phyloP scores from a whole-genome alignment of 2,888 invertebrate species.

The Drosophila meridionalis region DNA sequence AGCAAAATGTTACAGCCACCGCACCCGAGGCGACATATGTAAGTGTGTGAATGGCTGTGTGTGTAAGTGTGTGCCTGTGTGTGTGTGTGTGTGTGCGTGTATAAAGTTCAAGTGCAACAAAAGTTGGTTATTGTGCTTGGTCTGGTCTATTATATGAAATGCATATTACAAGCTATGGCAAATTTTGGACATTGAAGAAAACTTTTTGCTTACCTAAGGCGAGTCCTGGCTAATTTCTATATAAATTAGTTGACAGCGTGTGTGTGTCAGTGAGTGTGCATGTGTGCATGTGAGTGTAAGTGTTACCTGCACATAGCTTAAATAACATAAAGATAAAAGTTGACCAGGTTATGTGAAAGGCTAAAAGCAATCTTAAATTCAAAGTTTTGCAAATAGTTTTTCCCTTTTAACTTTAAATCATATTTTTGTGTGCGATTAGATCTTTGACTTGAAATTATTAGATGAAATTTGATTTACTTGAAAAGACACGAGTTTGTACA shows the following conservation, averaged over 20 bases:
- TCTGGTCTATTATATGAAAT: conserved; percentile 66
- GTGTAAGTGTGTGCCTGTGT: not conserved
- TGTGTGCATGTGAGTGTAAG: conserved; percentile 5
- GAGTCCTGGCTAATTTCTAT: conserved; percentile 65
- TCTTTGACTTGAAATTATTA: not conserved
- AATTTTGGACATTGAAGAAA: conserved; percentile 69
- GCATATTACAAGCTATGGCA: conserved; percentile 65
- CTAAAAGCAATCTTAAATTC: conserved; percentile 14
- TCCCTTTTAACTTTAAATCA: not conserved
- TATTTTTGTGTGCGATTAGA: not conserved
- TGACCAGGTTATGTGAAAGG: conserved; percentile 17
- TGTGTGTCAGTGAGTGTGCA: not conserved
- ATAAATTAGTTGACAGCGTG: conserved; percentile 61
- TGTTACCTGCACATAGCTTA: conserved; percentile 28
- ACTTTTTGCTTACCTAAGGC: conserved; percentile 70
- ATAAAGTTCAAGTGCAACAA: conserved; percentile 77
- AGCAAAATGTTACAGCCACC: conserved; percentile 74
- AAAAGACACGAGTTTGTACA: not conserved
- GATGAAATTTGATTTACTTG: not conserved
- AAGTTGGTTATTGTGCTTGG: conserved; percentile 65
- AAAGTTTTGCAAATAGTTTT: conserved; percentile 13
- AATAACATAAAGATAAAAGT: conserved; percentile 37
- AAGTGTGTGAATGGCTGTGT: conserved; percentile 7
- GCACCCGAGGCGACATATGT: conserved; percentile 64
- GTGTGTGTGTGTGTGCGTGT: not conserved